Evolutionary conservation across 2,888 invertebrate species (phyloP).

Genomic region (Horisme vitalbata): DNA sequence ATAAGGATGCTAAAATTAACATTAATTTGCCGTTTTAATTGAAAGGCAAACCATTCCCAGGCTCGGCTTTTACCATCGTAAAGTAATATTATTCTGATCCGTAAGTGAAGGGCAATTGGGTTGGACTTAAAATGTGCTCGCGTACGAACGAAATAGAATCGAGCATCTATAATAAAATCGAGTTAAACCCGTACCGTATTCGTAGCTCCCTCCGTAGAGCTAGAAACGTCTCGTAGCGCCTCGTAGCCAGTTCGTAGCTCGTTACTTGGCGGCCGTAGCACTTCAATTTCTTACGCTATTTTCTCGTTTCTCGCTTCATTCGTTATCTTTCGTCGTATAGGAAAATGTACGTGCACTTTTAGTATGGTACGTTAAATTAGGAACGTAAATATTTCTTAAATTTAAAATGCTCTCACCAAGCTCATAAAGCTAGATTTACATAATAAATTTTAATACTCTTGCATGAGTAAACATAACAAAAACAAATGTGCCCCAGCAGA

Average conservation of each 20-base stretch:
- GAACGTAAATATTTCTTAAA: background rate
- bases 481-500: constrained; percentile 1
- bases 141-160: constrained; percentile 4
- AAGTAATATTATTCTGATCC: constrained; percentile 14
- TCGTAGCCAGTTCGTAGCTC: constrained; percentile 46
- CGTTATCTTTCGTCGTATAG: constrained; percentile 25
- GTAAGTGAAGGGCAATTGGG: constrained; percentile 11
- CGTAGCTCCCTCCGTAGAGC: too few species aligned
- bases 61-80: constrained; percentile 11
- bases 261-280: constrained; percentile 48
- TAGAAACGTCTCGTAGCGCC: constrained; percentile 27
- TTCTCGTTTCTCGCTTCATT: constrained; percentile 43
- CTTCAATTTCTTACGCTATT: constrained; percentile 59
- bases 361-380: constrained; percentile 6
- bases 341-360: constrained; percentile 19
- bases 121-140: constrained; percentile 8
- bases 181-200: constrained; percentile 8
- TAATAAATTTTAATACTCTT: background rate
- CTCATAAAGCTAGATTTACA: background rate
- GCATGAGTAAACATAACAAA: background rate
- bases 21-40: too few species aligned
- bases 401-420: background rate
- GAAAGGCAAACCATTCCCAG: too few species aligned
- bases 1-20: too few species aligned
- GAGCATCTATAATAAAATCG: constrained; percentile 13